Evolutionary conservation across 2,113 vertebrate genomes (phyloP), one percentile per base, ranked within the genome.

Genomic region (Elaphurus davidianus): DNA sequence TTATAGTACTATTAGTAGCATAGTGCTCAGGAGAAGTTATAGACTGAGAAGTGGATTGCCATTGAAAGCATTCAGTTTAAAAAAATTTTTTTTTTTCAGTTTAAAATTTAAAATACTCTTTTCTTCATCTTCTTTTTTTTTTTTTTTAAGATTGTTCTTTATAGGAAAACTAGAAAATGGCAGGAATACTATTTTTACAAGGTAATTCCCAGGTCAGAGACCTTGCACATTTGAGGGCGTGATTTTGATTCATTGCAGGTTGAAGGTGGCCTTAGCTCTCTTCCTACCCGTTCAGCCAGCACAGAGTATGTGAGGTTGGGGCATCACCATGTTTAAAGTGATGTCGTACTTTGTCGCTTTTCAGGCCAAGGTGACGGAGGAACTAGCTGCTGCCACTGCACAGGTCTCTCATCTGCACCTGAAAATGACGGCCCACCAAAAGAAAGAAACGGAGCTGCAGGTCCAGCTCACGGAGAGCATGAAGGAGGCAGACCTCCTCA

Each of bases 321-420:
- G 87, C 36, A 25, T 85, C n/a, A 82, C 47, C 11, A 0, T 33
- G 43, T 91, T 86, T 97, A 95, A 91, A 47, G 33, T 97, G 84
- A 23, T 5, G 5, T 83, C 3, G 27, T 57, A 27, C 10, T 88
- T 92, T 97, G 96, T 40, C 97, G 60, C 93, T 50, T 7, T 89
- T 19, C 98, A 99, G 99, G 99, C 99, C 59, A 99, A 99, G 84
- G 99, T 99, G 93, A 99, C 99, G 0, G 99, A 99, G 97, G 99
- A 99, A 64, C 97, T 99, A 94, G 99, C 99, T 15, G 98, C 98
- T 1, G 99, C 99, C 64, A 99, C 99, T 0, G 99, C 99, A 0
- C 99, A 99, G 14, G 98, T 99, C 60, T 99, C 99, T 91, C 99
- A 99, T 59, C 99, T 99, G 95, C 99, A 99, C 98, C 99, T 99